Percentiles rank a stretch among this genome's conserved stretches.
Evolutionary conservation across 1,140 invertebrate genomes (phyloP).

Genomic region (Mylabris phalerata): DNA sequence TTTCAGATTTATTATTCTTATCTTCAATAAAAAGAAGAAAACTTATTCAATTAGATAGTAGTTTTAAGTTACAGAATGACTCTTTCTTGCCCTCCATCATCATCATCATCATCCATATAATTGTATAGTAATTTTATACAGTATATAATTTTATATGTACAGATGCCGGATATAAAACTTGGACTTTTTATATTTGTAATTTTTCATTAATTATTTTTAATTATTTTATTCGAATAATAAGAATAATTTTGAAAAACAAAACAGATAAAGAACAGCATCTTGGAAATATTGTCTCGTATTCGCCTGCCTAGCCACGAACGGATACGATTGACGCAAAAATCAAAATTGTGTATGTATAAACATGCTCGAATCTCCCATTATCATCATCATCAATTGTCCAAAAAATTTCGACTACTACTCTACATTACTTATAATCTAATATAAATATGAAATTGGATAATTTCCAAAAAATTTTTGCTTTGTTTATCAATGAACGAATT

Average conservation of each 20-base stretch:
- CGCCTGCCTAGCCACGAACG: slow-evolving; percentile 10
- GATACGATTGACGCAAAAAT: not conserved
- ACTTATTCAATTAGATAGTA: too few relatives aligned
- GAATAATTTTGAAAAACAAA: slow-evolving; percentile 3
- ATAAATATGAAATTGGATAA: not conserved
- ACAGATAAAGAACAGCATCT: slow-evolving; percentile 20
- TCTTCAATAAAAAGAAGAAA: too few relatives aligned
- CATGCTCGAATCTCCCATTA: too few relatives aligned
- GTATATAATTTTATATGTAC: slow-evolving; percentile 26
- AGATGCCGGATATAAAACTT: slow-evolving; percentile 32
- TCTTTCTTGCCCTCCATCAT: too few relatives aligned
- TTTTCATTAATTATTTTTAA: too few relatives aligned
- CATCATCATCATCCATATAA: not conserved
- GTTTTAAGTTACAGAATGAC: too few relatives aligned
- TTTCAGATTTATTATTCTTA: too few relatives aligned
- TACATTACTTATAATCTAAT: not conserved
- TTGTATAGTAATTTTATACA: slow-evolving; percentile 15
- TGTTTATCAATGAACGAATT: not conserved
- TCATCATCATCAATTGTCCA: not conserved
- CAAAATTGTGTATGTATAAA: too few relatives aligned
- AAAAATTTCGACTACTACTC: not conserved
- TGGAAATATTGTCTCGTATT: slow-evolving; percentile 12
- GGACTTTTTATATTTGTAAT: slow-evolving; percentile 18
- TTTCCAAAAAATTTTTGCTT: not conserved
- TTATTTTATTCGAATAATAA: too few relatives aligned